Conservation (phyloP, 1,140 invertebrate species). For the Atta texana region DNA sequence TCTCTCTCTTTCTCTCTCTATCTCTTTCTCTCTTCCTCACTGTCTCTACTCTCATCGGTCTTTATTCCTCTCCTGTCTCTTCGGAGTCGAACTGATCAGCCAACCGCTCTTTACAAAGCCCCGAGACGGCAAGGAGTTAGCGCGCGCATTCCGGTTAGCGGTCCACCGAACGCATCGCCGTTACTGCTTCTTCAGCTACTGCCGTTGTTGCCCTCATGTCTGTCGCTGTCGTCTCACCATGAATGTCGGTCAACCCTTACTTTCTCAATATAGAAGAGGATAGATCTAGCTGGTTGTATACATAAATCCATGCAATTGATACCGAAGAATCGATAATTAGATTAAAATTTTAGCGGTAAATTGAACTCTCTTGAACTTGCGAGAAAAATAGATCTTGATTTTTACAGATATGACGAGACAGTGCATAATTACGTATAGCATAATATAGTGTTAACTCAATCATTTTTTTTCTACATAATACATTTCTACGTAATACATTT, state of each 20-base stretch:
- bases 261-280: neutral
- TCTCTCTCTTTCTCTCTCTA: too few relatives aligned
- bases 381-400: neutral
- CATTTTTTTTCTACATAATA: neutral
- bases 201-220: slow-evolving; percentile 28
- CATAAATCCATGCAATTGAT: neutral
- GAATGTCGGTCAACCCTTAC: slow-evolving; percentile 54
- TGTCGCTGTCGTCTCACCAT: slow-evolving; percentile 16
- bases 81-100: slow-evolving; percentile 58
- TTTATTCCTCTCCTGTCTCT: slow-evolving; percentile 59
- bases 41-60: slow-evolving; percentile 3
- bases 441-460: neutral
- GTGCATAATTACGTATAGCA: too few relatives aligned
- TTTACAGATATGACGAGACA: neutral
- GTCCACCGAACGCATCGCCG: slow-evolving; percentile 68
- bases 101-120: slow-evolving; percentile 63
- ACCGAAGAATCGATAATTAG: neutral
- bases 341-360: neutral
- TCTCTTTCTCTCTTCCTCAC: neutral
- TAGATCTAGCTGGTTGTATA: neutral
- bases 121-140: slow-evolving; percentile 70
- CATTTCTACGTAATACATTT: neutral
- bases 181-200: slow-evolving; percentile 51
- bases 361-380: neutral
- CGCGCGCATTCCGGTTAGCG: slow-evolving; percentile 78